These are phyloP conservation scores for Tipula confusa DNA, from an alignment of 2,888 invertebrate species.

Conservation along the genomic window DNA sequence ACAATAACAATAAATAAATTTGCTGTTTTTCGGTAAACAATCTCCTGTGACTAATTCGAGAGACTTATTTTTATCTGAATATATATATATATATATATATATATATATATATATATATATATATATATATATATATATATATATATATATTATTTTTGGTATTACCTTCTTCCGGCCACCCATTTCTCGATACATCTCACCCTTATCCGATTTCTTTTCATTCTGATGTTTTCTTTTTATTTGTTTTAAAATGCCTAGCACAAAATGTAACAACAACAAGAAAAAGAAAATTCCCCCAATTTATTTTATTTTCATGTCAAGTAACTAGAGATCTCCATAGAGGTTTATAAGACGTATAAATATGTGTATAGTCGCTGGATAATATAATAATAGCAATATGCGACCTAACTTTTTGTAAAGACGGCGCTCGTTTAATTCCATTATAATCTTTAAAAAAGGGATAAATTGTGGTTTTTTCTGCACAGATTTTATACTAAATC, in stretches of 20 bases:
- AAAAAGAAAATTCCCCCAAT: neutral
- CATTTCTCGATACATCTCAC: neutral
- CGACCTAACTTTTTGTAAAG: neutral
- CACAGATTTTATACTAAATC: neutral
- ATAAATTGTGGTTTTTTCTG: neutral
- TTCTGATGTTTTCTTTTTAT: neutral
- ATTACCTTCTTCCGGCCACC: neutral
- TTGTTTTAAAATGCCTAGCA: slow-evolving; percentile 8
- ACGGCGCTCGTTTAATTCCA: too few relatives aligned
- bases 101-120: too few relatives aligned
- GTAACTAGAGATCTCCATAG: neutral
- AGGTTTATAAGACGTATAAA: neutral
- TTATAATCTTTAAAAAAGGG: too few relatives aligned
- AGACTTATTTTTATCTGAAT: neutral
- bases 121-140: too few relatives aligned
- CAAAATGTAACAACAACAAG: neutral
- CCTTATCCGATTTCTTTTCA: neutral
- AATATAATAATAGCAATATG: neutral
- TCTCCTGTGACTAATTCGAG: slow-evolving; percentile 12
- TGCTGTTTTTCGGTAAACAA: neutral
- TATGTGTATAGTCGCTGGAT: neutral
- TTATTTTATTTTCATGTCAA: neutral
- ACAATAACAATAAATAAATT: slow-evolving; percentile 20
- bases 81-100: too few relatives aligned
- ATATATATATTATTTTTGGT: too few relatives aligned